Conservation (phyloP, 2,113 vertebrate species). For the Cyprinodon brontotheroides region DNA sequence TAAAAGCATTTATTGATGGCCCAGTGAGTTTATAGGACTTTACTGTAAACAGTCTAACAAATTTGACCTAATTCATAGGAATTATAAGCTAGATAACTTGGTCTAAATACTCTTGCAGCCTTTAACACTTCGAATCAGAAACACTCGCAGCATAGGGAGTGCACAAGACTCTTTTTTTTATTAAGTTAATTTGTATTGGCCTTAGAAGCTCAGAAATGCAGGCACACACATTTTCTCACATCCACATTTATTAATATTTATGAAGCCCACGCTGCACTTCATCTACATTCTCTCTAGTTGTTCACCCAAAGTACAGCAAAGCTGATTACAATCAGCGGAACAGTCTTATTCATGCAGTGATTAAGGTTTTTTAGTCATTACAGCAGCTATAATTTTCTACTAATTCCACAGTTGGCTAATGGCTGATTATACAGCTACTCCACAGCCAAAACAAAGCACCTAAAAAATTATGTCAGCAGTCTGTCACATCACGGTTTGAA, state of each 20-base stretch:
- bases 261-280: slow-evolving; percentile 35
- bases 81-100: neutral
- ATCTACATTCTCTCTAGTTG: slow-evolving; percentile 11
- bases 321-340: slow-evolving; percentile 12
- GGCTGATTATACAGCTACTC: neutral
- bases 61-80: too few relatives aligned
- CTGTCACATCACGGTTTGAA: slow-evolving; percentile 1
- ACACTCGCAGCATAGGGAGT: neutral
- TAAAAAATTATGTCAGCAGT: neutral
- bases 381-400: slow-evolving; percentile 5
- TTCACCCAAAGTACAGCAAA: slow-evolving; percentile 10
- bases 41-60: too few relatives aligned
- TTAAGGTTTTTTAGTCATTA: neutral
- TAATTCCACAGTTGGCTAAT: slow-evolving; percentile 9
- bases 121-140: neutral
- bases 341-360: neutral
- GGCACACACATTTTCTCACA: neutral
- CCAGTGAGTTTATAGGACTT: neutral
- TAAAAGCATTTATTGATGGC: neutral
- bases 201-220: slow-evolving; percentile 5
- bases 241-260: slow-evolving; percentile 28
- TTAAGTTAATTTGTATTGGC: neutral
- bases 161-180: neutral
- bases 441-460: neutral
- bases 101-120: neutral